Conservation (phyloP, 2,797 vertebrate species). For the Crypturellus tataupa region DNA sequence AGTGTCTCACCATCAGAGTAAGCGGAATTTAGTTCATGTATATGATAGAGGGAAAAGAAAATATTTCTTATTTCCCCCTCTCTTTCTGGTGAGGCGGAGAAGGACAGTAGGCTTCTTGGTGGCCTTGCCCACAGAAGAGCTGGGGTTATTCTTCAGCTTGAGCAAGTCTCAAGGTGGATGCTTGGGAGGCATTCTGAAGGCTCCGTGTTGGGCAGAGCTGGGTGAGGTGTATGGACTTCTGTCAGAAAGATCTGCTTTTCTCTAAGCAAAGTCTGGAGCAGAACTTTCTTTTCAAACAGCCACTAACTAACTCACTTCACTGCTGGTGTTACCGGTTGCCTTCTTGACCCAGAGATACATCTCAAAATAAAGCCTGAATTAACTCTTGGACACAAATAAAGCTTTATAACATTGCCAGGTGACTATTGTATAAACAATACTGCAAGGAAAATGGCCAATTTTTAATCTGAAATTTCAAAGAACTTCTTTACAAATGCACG, state of each 20-base stretch:
- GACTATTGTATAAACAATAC: slow-evolving; percentile 35
- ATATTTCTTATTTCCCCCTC: not conserved
- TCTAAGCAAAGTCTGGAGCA: not conserved
- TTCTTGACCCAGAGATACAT: slow-evolving; percentile 45
- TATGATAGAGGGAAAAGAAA: not conserved
- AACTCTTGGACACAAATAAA: slow-evolving; percentile 2
- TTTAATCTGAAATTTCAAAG: slow-evolving; percentile 77
- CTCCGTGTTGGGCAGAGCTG: not conserved
- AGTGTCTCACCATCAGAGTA: not conserved
- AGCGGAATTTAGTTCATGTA: not conserved
- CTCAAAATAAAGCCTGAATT: slow-evolving; percentile 45
- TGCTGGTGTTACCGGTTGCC: not conserved
- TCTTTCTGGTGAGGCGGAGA: not conserved
- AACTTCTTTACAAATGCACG: slow-evolving; percentile 75
- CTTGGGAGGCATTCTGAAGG: not conserved
- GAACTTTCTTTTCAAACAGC: not conserved
- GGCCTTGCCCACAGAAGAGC: not conserved
- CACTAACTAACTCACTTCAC: slow-evolving; percentile 21
- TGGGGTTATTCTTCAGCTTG: not conserved
- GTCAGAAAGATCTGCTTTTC: not conserved
- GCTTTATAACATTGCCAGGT: slow-evolving; percentile 54
- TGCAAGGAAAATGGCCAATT: slow-evolving; percentile 63
- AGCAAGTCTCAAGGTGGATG: not conserved
- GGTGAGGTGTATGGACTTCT: not conserved
- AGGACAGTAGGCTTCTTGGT: not conserved